Evolutionary conservation across 1,140 invertebrate genomes (phyloP), one percentile per base, ranked within the genome.

Genomic region (Drosophila yakuba): DNA sequence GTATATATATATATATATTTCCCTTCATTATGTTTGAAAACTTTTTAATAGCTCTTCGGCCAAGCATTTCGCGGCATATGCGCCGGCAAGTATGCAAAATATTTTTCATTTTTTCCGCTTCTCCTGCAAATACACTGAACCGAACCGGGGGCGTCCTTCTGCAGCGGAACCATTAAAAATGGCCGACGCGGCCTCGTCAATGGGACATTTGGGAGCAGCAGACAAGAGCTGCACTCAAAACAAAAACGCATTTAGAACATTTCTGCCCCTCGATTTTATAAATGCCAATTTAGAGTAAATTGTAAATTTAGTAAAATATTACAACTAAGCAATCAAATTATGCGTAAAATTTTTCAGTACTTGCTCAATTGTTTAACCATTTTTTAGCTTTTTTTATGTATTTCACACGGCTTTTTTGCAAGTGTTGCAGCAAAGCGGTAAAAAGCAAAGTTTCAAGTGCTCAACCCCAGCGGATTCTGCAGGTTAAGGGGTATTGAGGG

Each of bases 31-130:
- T 82, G 64, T 75, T 76, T 36, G 50, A 14, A 44, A 62, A 86
- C 74, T 72, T 76, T 88, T 86, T 82, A 81, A 85, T 81, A 63
- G 78, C 82, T 71, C 78, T 77, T 85, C 69, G 74, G 85, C 56
- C 78, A 61, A 68, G 67, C 67, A 68, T 54, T 71, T 57, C 69
- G 63, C 67, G 67, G 63, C 67, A 69, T 57, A 41, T 68, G 61
- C 50, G 58, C 64, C 55, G 45, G 51, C 47, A 72, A 82, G 71
- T 79, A 73, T 82, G 75, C 71, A 66, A 59, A 56, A 77, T 59
- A 60, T 78, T 75, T 63, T 55, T 81, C 67, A 62, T 83, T 75
- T 78, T 82, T 69, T 74, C 68, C 77, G 54, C 50, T 66, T 54
- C 55, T 47, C 66, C 25, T 14, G 12, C 15, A 15, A 36, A 5